Evolutionary conservation across 1,140 invertebrate genomes (phyloP), one percentile per base, ranked within the genome.

Genomic region (Platorchestia sp.): DNA sequence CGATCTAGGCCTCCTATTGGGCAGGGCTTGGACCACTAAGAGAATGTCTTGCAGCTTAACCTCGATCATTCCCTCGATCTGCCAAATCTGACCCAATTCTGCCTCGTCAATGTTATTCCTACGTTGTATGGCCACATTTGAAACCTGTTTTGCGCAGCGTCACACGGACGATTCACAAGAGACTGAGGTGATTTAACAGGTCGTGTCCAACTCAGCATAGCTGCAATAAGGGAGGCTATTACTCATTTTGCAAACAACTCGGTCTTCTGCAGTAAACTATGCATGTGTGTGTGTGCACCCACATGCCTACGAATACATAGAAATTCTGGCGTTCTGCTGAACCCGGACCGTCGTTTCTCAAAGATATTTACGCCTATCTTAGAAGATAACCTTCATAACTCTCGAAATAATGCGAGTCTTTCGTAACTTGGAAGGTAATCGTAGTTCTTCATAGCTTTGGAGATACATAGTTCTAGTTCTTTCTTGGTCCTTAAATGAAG

Each of bases 201-300:
- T 93, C 91, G 91, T 93, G 91, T 93, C 91, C 91, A 93, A 93
- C 91, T 93, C 91, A 93, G 91, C 91, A 93, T 93, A 93, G 91
- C 91, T 93, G 91, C 91, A 93, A 93, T 93, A 93, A 93, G 91
- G 91, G 91, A 93, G 91, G 91, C 91, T 93, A 93, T 93, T 93
- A 93, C 91, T 93, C 91, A 93, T 93, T 93, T 93, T 93, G 91
- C 91, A 93, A 93, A 93, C 91, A 93, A 93, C 91, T 93, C 91
- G 91, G 91, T 93, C 91, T 93, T 93, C 91, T 93, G 91, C 91
- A 93, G 91, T 93, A 93, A 93, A 93, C 91, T 93, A 93, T 93
- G 91, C 91, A 93, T 93, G 91, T 93, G 59, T 75, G 59, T 51
- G 47, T 75, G 59, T 93, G 91, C 91, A 93, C 91, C 91, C 91